Conservation (phyloP, 2,888 invertebrate genomes). For the Operophtera brumata region DNA sequence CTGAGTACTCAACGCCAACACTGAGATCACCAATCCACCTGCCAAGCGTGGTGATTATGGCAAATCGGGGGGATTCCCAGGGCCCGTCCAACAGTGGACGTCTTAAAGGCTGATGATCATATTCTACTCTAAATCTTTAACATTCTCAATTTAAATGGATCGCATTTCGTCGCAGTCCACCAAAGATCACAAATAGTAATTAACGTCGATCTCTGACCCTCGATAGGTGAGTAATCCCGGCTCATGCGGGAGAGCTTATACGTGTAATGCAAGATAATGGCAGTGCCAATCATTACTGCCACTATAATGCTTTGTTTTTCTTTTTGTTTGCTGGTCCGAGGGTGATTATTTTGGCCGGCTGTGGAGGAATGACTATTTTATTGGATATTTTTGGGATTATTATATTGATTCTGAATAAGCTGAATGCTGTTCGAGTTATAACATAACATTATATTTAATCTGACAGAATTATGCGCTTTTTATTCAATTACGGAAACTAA, state of each 20-base stretch:
- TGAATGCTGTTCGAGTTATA: too few species aligned
- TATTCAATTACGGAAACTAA: too few species aligned
- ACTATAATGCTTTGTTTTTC: conserved; percentile 31
- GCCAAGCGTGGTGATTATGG: too few species aligned
- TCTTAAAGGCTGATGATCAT: too few species aligned
- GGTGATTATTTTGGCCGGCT: conserved; percentile 25
- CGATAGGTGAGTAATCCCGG: conserved; percentile 47
- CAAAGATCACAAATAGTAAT: conserved; percentile 26
- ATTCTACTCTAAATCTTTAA: neutral
- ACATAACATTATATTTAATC: too few species aligned
- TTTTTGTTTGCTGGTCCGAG: conserved; percentile 29
- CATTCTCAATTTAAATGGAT: neutral
- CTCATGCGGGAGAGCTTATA: conserved; percentile 55
- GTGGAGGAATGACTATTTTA: neutral
- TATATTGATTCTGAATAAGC: neutral
- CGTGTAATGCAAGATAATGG: conserved; percentile 62
- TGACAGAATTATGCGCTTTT: too few species aligned
- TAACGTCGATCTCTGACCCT: conserved; percentile 31
- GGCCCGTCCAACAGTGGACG: too few species aligned
- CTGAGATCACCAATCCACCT: too few species aligned
- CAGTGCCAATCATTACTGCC: conserved; percentile 55
- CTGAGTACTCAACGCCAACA: too few species aligned
- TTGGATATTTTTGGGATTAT: neutral
- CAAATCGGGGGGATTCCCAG: too few species aligned
- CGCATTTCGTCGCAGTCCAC: conserved; percentile 1